A percentile compares a stretch with the other conserved stretches of the same genome.
phyloP scores from a whole-genome alignment of 2,888 invertebrate genomes.

The Entomobrya proxima region DNA sequence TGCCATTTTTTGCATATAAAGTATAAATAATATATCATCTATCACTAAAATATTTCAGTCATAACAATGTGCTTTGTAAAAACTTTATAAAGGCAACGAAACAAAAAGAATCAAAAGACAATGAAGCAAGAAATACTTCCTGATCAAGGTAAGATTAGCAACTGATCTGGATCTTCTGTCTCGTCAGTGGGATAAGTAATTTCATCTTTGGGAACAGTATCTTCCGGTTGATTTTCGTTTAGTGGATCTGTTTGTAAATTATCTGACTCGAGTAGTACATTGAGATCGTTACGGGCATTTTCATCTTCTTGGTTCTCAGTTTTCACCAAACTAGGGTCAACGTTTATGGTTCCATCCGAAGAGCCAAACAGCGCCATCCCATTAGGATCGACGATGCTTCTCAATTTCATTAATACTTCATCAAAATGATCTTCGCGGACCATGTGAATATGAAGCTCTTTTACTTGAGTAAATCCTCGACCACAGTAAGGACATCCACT shows the following conservation, averaged over 20 bases:
- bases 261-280: background rate
- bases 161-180: background rate
- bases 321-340: constrained; percentile 17
- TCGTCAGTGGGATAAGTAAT: background rate
- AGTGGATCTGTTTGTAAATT: background rate
- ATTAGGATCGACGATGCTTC: background rate
- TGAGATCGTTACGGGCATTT: background rate
- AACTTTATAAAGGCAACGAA: no score
- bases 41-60: no score
- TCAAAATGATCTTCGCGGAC: constrained; percentile 20
- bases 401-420: background rate
- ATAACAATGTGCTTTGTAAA: no score
- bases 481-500: constrained; percentile 25
- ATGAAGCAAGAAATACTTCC: background rate
- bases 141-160: background rate
- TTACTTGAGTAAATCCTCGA: background rate
- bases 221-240: background rate
- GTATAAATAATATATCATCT: no score
- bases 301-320: background rate
- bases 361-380: background rate
- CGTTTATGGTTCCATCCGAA: background rate
- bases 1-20: no score
- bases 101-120: no score
- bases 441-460: constrained; percentile 15
- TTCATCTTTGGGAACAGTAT: background rate